phyloP scores from a whole-genome alignment of 2,888 invertebrate species.

The Torymus aiolomorphi region DNA sequence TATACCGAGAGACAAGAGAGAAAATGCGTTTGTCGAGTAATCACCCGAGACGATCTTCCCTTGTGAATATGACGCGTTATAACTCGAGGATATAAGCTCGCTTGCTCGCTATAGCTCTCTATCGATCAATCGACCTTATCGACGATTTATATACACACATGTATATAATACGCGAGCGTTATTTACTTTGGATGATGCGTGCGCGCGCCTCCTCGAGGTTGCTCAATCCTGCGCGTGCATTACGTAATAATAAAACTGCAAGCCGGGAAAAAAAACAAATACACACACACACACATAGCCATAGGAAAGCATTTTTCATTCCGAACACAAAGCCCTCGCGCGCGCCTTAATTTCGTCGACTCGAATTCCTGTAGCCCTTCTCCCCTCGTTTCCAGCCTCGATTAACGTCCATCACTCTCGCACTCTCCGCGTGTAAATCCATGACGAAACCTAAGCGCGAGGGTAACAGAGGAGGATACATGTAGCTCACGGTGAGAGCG shows the following conservation, averaged over 20 bases:
- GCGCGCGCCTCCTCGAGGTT: background rate
- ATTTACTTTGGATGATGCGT: background rate
- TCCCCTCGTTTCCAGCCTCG: background rate
- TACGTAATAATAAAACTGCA: background rate
- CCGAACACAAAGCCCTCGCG: background rate
- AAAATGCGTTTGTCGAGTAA: slow-evolving; percentile 12
- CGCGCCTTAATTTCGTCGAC: background rate
- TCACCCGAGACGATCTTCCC: slow-evolving; percentile 14
- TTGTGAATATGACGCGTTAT: slow-evolving; percentile 14
- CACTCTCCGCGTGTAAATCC: slow-evolving; percentile 26
- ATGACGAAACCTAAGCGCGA: slow-evolving; percentile 37
- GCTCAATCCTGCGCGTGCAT: background rate
- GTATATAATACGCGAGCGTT: background rate
- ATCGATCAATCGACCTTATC: slow-evolving; percentile 45
- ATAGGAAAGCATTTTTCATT: slow-evolving; percentile 7
- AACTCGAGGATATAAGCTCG: no score
- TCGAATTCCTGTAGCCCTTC: no score
- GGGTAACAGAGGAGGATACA: background rate
- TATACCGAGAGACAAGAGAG: background rate
- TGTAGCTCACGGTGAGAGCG: no score
- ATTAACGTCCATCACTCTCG: slow-evolving; percentile 45
- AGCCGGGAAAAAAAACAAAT: background rate
- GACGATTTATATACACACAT: background rate
- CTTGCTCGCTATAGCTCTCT: background rate
- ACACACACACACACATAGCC: background rate